Percentiles rank a stretch among this genome's conserved stretches.
phyloP scores from a whole-genome alignment of 2,797 vertebrate species.

The Poeciliopsis turneri region DNA sequence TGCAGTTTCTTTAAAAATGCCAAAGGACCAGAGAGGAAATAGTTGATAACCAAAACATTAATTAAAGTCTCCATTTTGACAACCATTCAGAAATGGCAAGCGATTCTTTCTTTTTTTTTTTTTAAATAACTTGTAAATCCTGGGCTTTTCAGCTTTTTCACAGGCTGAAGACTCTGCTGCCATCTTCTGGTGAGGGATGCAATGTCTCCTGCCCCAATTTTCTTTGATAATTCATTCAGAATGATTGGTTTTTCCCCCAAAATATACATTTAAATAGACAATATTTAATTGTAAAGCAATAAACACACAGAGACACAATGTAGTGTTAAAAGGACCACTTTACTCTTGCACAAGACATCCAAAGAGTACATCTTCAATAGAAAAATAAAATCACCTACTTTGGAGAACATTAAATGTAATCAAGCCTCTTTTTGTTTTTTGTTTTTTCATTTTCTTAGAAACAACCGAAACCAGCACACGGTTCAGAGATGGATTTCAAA shows the following conservation, averaged over 20 bases:
- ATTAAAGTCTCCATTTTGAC: too few relatives aligned
- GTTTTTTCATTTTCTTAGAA: slow-evolving; percentile 13
- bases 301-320: slow-evolving; percentile 1
- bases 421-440: slow-evolving; percentile 50
- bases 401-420: slow-evolving; percentile 59
- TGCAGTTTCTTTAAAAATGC: background rate
- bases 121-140: background rate
- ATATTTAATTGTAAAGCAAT: background rate
- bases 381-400: slow-evolving; percentile 83
- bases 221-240: background rate
- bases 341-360: slow-evolving; percentile 80
- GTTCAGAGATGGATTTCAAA: slow-evolving; percentile 56
- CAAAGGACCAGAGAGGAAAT: background rate
- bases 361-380: slow-evolving; percentile 76
- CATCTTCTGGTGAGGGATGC: slow-evolving; percentile 28
- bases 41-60: background rate
- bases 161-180: slow-evolving; percentile 25
- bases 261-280: background rate
- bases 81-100: background rate
- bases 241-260: background rate
- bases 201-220: background rate
- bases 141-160: background rate
- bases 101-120: background rate
- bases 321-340: slow-evolving; percentile 80
- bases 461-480: slow-evolving; percentile 43